Percentiles rank a stretch among this genome's conserved stretches.
These are phyloP conservation scores for Burhinus oedicnemus DNA, from an alignment of 2,113 vertebrate genomes.

Conservation along the genomic window DNA sequence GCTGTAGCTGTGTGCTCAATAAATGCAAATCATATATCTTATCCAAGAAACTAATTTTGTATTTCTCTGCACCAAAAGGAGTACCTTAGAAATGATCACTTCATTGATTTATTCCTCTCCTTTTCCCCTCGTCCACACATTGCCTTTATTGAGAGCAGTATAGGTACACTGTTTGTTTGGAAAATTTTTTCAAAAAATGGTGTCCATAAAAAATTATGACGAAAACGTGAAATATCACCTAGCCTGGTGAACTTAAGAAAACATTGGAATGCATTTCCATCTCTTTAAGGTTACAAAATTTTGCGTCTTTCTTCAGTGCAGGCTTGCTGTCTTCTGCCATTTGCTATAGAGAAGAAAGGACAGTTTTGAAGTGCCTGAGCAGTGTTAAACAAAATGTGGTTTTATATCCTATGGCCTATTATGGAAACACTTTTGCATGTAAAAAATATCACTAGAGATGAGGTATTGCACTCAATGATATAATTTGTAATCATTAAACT, in stretches of 20 bases:
- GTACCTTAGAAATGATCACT: background rate
- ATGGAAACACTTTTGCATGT: background rate
- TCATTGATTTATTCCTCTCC: background rate
- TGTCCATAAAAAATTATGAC: background rate
- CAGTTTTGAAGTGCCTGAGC: background rate
- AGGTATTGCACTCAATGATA: background rate
- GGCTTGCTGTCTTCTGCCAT: background rate
- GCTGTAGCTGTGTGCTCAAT: background rate
- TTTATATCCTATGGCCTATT: background rate
- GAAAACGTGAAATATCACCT: background rate
- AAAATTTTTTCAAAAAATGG: background rate
- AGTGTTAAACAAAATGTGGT: background rate
- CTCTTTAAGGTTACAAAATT: background rate
- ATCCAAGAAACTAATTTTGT: background rate
- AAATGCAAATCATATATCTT: background rate
- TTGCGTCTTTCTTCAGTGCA: background rate
- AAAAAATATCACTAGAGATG: background rate
- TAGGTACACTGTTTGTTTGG: background rate
- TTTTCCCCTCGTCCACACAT: background rate
- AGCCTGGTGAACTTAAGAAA: background rate
- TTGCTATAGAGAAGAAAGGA: background rate
- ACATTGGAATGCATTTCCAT: background rate
- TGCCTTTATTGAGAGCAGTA: background rate
- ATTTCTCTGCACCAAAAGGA: background rate
- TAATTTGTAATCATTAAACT: background rate